Conservation (phyloP, 1,140 invertebrate genomes). For the Hypothenemus hampei region DNA sequence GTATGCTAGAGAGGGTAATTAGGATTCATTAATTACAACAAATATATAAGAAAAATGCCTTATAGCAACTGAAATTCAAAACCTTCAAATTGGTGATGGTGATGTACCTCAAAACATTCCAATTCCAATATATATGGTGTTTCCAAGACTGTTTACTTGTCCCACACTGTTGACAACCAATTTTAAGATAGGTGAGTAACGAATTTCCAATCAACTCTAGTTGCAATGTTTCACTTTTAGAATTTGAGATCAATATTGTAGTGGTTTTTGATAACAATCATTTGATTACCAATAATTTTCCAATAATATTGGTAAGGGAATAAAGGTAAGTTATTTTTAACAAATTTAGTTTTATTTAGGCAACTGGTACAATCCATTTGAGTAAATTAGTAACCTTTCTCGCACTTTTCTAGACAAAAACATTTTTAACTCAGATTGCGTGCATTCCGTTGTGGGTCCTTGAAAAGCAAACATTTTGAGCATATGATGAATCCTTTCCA, state of each 20-base stretch:
- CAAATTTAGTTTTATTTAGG: slow-evolving; percentile 54
- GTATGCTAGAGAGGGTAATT: slow-evolving; percentile 83
- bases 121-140: slow-evolving; percentile 93
- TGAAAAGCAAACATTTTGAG: slow-evolving; percentile 93
- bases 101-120: slow-evolving; percentile 75
- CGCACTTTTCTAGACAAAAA: slow-evolving; percentile 92
- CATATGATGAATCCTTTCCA: slow-evolving; percentile 95
- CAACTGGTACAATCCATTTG: slow-evolving; percentile 81
- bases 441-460: slow-evolving; percentile 81
- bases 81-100: slow-evolving; percentile 94
- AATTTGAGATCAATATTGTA: slow-evolving; percentile 94
- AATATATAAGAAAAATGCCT: slow-evolving; percentile 29
- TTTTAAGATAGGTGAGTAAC: slow-evolving; percentile 86
- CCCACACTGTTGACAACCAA: slow-evolving; percentile 85
- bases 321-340: slow-evolving; percentile 10
- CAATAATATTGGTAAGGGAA: slow-evolving; percentile 68
- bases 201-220: slow-evolving; percentile 6
- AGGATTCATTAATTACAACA: neutral
- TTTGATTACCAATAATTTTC: slow-evolving; percentile 94
- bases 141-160: slow-evolving; percentile 93
- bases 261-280: slow-evolving; percentile 91
- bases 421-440: slow-evolving; percentile 76
- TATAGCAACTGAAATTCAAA: slow-evolving; percentile 94
- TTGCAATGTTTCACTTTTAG: slow-evolving; percentile 63
- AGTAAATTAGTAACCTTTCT: slow-evolving; percentile 79